Conservation (phyloP, 2,888 invertebrate genomes). For the Harpalus rubripes region DNA sequence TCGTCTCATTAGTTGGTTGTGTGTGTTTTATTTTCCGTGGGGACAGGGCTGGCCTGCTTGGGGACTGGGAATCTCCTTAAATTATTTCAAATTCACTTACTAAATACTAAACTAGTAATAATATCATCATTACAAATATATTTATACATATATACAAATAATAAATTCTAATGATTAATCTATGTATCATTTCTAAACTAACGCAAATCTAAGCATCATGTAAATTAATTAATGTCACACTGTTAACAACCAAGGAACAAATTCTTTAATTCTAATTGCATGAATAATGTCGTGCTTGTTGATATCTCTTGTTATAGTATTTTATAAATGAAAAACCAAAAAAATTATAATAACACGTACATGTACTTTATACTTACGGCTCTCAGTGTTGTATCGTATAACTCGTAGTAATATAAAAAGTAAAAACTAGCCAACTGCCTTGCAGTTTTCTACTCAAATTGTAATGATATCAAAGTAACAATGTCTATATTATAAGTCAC, state of each 20-base stretch:
- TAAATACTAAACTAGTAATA: slow-evolving; percentile 29
- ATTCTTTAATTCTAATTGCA: slow-evolving; percentile 73
- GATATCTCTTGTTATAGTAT: slow-evolving; percentile 75
- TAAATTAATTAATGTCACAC: slow-evolving; percentile 51
- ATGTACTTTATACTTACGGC: slow-evolving; percentile 76
- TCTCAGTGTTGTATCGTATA: slow-evolving; percentile 75
- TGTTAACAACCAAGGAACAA: slow-evolving; percentile 64
- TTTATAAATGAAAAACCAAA: slow-evolving; percentile 73
- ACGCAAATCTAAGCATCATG: slow-evolving; percentile 70
- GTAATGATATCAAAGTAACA: slow-evolving; percentile 33
- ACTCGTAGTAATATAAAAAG: slow-evolving; percentile 19
- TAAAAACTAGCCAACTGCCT: slow-evolving; percentile 48
- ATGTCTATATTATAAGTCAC: slow-evolving; percentile 69
- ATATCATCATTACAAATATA: slow-evolving; percentile 61
- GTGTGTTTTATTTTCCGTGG: slow-evolving; percentile 33
- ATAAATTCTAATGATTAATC: slow-evolving; percentile 66
- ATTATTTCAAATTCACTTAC: slow-evolving; percentile 45
- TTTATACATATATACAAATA: slow-evolving; percentile 64
- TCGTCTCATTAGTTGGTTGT: slow-evolving; percentile 41
- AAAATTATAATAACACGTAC: slow-evolving; percentile 70
- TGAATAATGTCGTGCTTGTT: slow-evolving; percentile 75
- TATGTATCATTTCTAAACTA: slow-evolving; percentile 71
- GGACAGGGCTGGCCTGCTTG: slow-evolving; percentile 23
- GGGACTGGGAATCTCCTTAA: slow-evolving; percentile 49
- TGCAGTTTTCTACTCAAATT: slow-evolving; percentile 63